These are phyloP conservation scores for Magallana gigas DNA, from an alignment of 1,140 invertebrate species.

Conservation along the genomic window DNA sequence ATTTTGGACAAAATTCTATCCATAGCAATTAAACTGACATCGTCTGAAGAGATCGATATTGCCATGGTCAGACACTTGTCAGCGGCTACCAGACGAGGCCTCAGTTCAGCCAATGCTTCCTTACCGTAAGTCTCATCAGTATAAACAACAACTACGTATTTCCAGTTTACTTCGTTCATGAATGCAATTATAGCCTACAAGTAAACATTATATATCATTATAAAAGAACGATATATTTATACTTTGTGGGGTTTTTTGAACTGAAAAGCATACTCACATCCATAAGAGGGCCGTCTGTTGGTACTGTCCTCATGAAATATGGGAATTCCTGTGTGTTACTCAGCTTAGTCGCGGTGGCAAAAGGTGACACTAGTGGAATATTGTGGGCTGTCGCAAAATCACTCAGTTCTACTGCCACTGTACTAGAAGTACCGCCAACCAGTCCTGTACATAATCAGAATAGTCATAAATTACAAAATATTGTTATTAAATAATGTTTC, in stretches of 20 bases:
- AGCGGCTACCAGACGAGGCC: conserved; percentile 58
- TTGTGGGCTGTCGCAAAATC: conserved; percentile 71
- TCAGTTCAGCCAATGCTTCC: conserved; percentile 72
- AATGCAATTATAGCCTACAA: conserved; percentile 77
- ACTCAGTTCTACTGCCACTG: conserved; percentile 62
- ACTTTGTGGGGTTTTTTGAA: too few species aligned
- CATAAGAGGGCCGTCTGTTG: conserved; percentile 84
- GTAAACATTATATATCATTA: neutral
- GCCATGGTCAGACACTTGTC: conserved; percentile 73
- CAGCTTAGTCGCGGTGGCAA: conserved; percentile 86
- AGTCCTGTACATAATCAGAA: conserved; percentile 62
- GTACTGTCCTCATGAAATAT: conserved; percentile 89
- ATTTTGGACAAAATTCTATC: conserved; percentile 56
- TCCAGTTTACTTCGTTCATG: conserved; percentile 78
- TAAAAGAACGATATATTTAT: neutral
- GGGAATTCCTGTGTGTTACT: conserved; percentile 87
- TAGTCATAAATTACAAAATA: too few species aligned
- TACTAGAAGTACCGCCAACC: conserved; percentile 66
- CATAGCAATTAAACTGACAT: conserved; percentile 59
- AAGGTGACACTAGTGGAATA: conserved; percentile 89
- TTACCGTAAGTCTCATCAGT: conserved; percentile 73
- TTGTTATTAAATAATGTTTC: too few species aligned
- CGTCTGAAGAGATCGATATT: conserved; percentile 57
- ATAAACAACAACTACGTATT: conserved; percentile 79
- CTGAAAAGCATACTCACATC: conserved; percentile 59